These are phyloP conservation scores for Prunella strophiata DNA, from an alignment of 2,797 vertebrate species.

Conservation along the genomic window DNA sequence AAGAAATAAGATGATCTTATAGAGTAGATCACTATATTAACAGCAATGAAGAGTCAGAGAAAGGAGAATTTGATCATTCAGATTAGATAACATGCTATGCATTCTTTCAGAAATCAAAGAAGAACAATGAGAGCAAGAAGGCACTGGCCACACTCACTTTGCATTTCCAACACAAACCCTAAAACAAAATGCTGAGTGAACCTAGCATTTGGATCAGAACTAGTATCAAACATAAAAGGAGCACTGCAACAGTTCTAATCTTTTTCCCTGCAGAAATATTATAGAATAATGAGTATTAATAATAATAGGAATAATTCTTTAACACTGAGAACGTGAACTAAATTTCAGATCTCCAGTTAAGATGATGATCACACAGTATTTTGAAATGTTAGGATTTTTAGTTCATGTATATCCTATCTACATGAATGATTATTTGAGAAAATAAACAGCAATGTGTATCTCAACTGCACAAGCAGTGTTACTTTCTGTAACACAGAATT, in stretches of 20 bases:
- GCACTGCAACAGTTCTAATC: not conserved
- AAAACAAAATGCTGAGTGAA: not conserved
- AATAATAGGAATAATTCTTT: not conserved
- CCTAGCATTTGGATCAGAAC: not conserved
- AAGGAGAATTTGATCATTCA: slow-evolving; percentile 37
- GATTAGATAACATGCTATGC: slow-evolving; percentile 50
- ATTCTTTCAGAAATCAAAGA: slow-evolving; percentile 58
- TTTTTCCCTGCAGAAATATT: not conserved
- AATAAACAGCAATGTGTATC: not conserved
- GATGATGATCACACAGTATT: not conserved
- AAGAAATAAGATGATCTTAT: slow-evolving; percentile 82
- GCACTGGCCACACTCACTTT: slow-evolving; percentile 8
- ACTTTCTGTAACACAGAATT: not conserved
- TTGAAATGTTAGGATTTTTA: not conserved
- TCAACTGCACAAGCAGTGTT: not conserved
- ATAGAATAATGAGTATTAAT: not conserved
- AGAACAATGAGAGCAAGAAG: not conserved
- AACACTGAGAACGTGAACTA: not conserved
- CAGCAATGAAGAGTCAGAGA: slow-evolving; percentile 65
- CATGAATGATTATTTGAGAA: not conserved
- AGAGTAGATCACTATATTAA: slow-evolving; percentile 74
- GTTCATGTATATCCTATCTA: not conserved
- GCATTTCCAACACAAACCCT: not conserved
- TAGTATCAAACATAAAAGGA: not conserved
- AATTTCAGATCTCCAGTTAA: not conserved